phyloP scores from a whole-genome alignment of 92 coral and sea anemone species.

The Heteractis magnifica region DNA sequence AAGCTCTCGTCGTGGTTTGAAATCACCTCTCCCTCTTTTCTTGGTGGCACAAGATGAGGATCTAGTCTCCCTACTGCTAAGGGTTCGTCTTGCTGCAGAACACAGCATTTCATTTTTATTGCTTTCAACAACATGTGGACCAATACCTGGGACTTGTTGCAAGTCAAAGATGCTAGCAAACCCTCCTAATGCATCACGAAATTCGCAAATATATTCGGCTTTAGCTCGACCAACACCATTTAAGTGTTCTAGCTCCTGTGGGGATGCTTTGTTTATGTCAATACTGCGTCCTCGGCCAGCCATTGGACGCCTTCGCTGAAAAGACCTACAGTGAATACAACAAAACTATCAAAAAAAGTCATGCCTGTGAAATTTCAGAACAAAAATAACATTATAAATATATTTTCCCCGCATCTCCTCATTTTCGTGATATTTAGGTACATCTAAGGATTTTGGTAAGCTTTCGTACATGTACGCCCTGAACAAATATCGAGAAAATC shows the following conservation, averaged over 20 bases:
- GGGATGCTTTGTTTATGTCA: conserved; percentile 88
- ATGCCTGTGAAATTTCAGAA: neutral
- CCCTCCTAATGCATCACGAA: conserved; percentile 88
- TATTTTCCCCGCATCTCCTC: neutral
- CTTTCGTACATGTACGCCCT: conserved; percentile 23
- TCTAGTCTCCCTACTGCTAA: conserved; percentile 67
- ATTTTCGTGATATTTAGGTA: neutral
- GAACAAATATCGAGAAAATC: conserved; percentile 10
- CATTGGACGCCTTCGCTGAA: conserved; percentile 37
- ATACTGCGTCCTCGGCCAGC: conserved; percentile 76
- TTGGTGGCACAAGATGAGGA: conserved; percentile 53
- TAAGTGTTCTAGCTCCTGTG: conserved; percentile 75
- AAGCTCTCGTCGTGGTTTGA: conserved; percentile 30
- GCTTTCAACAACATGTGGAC: conserved; percentile 68
- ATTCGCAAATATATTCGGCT: conserved; percentile 83
- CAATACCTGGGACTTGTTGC: conserved; percentile 81
- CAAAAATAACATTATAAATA: neutral
- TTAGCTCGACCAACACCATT: conserved; percentile 87
- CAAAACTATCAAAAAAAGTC: neutral
- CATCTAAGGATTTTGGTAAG: neutral
- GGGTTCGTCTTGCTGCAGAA: conserved; percentile 52
- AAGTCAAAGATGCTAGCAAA: conserved; percentile 81
- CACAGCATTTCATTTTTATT: conserved; percentile 75
- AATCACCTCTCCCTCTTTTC: conserved; percentile 38
- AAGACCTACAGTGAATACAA: neutral